phyloP scores from a whole-genome alignment of 2,797 vertebrate species.

The Calcarius lapponicus region DNA sequence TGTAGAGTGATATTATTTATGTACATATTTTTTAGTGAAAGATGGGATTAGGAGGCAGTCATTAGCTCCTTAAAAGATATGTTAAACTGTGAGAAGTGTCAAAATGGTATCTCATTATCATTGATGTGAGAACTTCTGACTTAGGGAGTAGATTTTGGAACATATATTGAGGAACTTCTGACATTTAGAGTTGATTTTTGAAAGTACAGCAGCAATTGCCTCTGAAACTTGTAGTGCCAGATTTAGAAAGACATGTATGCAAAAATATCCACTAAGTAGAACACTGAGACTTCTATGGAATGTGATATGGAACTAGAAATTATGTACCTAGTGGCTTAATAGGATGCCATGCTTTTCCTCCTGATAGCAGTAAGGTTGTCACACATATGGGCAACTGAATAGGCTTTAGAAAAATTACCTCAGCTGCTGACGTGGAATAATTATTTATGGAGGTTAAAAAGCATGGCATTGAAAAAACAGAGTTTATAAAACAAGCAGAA shows the following conservation, averaged over 20 bases:
- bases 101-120: neutral
- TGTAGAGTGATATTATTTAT: neutral
- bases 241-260: neutral
- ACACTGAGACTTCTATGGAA: neutral
- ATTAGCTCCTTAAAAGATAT: neutral
- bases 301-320: neutral
- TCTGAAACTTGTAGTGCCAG: neutral
- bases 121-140: neutral
- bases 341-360: neutral
- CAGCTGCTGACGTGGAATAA: neutral
- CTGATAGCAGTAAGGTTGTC: neutral
- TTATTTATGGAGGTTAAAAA: neutral
- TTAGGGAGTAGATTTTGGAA: neutral
- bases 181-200: neutral
- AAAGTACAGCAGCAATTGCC: neutral
- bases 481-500: neutral
- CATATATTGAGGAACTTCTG: neutral
- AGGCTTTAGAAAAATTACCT: neutral
- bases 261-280: neutral
- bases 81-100: neutral
- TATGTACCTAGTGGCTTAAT: neutral
- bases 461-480: neutral
- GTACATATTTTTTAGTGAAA: neutral
- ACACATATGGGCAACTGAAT: neutral
- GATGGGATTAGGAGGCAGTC: neutral